phyloP scores from a whole-genome alignment of 2,113 vertebrate genomes.

The Siniperca knerii region DNA sequence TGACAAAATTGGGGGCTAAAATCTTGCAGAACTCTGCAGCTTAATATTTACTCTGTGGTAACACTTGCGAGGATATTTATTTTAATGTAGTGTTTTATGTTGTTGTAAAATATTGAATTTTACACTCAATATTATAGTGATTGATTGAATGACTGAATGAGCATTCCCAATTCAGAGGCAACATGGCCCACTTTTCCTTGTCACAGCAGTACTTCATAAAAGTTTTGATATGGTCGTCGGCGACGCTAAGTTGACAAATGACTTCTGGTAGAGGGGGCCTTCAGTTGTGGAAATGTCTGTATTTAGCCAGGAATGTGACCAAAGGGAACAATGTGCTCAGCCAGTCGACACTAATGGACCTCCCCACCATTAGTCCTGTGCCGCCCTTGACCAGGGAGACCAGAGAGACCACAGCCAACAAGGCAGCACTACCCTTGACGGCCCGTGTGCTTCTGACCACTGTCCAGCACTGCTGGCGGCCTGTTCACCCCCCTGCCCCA shows the following conservation, averaged over 20 bases:
- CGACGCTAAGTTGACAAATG: conserved; percentile 68
- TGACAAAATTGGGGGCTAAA: not conserved
- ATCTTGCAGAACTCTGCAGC: not conserved
- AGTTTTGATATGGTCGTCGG: conserved; percentile 53
- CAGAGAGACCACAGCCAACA: conserved; percentile 59
- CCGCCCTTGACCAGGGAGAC: conserved; percentile 75
- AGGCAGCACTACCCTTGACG: conserved; percentile 62
- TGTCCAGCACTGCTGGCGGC: conserved; percentile 19
- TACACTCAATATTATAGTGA: not conserved
- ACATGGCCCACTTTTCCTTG: conserved; percentile 15
- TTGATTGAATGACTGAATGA: not conserved
- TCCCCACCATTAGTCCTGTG: conserved; percentile 75
- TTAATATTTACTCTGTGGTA: not conserved
- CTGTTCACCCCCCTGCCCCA: conserved; percentile 2
- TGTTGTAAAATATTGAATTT: not conserved
- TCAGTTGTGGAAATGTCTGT: conserved; percentile 77
- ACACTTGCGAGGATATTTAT: not conserved
- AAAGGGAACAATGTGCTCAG: conserved; percentile 81
- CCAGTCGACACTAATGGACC: conserved; percentile 80
- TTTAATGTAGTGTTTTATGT: not conserved
- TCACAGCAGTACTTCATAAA: conserved; percentile 36
- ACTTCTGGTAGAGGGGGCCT: conserved; percentile 64
- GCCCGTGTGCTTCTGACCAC: conserved; percentile 37
- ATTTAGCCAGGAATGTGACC: conserved; percentile 82
- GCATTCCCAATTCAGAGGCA: not conserved